A percentile compares a stretch with the other conserved stretches of the same genome.
These are phyloP conservation scores for Pseudomugil gertrudae DNA, from an alignment of 2,797 vertebrate genomes.

Conservation along the genomic window DNA sequence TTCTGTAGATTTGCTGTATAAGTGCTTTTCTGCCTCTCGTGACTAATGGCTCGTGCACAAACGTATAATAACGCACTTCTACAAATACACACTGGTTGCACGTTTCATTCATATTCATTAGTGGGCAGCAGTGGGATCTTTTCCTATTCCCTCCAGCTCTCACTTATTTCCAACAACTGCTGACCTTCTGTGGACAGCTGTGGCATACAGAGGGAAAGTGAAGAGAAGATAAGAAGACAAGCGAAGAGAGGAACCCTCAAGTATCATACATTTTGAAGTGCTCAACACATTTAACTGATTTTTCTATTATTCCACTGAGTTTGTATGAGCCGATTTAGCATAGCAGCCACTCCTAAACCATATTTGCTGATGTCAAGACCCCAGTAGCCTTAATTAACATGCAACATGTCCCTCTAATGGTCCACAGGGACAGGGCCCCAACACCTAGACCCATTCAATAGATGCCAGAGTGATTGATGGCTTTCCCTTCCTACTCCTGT, in stretches of 20 bases:
- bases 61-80: constrained; percentile 10
- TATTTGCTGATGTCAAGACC: constrained; percentile 60
- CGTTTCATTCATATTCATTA: constrained; percentile 71
- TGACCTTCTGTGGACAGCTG: constrained; percentile 69
- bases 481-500: constrained; percentile 39
- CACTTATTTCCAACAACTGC: constrained; percentile 38
- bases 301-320: constrained; percentile 50
- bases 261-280: constrained; percentile 65
- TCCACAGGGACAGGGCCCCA: constrained; percentile 60
- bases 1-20: constrained; percentile 17
- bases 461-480: constrained; percentile 76
- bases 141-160: constrained; percentile 51
- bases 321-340: constrained; percentile 23
- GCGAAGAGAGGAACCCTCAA: constrained; percentile 13
- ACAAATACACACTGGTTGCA: constrained; percentile 30
- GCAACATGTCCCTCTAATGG: constrained; percentile 48
- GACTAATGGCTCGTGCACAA: constrained; percentile 21
- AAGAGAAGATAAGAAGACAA: constrained; percentile 1
- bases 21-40: constrained; percentile 13
- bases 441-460: constrained; percentile 74
- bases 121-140: constrained; percentile 35
- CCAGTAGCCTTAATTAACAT: constrained; percentile 72
- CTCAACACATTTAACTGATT: constrained; percentile 50
- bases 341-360: constrained; percentile 14
- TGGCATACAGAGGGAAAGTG: constrained; percentile 47